Evolutionary conservation across 2,888 invertebrate genomes (phyloP).

Genomic region (Auanema sp.): DNA sequence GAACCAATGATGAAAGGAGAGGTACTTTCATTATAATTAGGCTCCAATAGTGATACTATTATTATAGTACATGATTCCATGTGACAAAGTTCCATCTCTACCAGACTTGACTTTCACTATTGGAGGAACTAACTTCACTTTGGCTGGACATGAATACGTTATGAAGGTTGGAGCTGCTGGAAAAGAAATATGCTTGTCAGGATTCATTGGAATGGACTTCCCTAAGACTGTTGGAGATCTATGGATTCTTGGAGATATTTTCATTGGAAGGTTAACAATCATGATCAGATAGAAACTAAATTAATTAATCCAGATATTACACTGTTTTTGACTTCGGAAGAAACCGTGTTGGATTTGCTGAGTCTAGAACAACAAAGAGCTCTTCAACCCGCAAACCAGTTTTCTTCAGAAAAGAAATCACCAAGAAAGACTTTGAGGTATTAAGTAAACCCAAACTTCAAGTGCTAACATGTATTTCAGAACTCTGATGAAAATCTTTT

Average conservation of each 20-base stretch:
- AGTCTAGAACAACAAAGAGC: constrained; percentile 33
- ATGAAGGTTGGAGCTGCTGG: constrained; percentile 79
- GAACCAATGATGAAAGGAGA: constrained; percentile 68
- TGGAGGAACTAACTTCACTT: constrained; percentile 76
- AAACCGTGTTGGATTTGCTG: constrained; percentile 60
- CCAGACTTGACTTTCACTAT: constrained; percentile 81
- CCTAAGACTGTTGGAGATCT: constrained; percentile 84
- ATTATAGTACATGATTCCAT: constrained; percentile 74
- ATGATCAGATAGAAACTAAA: background rate
- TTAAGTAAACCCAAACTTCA: too few species aligned
- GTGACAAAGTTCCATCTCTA: constrained; percentile 78
- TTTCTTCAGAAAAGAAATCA: too few species aligned
- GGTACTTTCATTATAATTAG: constrained; percentile 26
- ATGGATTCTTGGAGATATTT: constrained; percentile 97
- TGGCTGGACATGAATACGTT: constrained; percentile 81
- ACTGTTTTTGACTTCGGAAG: constrained; percentile 62
- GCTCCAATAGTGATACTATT: background rate
- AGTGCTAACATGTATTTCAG: background rate
- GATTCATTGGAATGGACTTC: constrained; percentile 95
- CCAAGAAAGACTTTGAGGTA: too few species aligned
- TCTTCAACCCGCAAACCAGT: background rate
- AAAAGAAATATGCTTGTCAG: constrained; percentile 86
- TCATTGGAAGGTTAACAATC: constrained; percentile 71
- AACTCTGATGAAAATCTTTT: constrained; percentile 1
- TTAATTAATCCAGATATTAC: constrained; percentile 49